These are phyloP conservation scores for Atta cephalotes DNA, from an alignment of 1,140 invertebrate species.

Conservation along the genomic window DNA sequence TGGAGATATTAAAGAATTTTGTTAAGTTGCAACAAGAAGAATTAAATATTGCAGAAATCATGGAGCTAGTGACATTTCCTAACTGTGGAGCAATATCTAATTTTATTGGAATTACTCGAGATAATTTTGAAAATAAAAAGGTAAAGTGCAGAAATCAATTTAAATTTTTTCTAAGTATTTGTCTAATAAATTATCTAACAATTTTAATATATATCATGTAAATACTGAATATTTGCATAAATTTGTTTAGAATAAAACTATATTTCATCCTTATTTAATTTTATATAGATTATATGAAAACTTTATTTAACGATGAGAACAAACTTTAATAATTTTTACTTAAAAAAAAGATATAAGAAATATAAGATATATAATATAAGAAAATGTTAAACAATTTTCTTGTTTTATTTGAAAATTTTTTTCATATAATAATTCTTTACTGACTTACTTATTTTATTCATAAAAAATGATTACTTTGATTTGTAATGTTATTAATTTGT, in stretches of 20 bases:
- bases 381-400: neutral
- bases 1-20: constrained; percentile 81
- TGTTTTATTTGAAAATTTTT: neutral
- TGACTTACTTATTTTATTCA: neutral
- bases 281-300: neutral
- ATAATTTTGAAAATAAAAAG: constrained; percentile 95
- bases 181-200: neutral
- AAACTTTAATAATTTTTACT: neutral
- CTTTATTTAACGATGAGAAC: neutral
- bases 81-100: constrained; percentile 95
- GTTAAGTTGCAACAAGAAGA: constrained; percentile 90
- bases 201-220: neutral
- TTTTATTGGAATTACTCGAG: constrained; percentile 96
- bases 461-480: neutral
- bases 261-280: neutral
- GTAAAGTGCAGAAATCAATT: constrained; percentile 81
- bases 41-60: constrained; percentile 90
- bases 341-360: neutral
- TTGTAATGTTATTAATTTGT: neutral
- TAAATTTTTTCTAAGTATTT: constrained; percentile 43
- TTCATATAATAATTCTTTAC: neutral
- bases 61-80: constrained; percentile 89
- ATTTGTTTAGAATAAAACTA: neutral
- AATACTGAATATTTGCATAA: neutral
- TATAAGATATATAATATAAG: no score